phyloP scores from a whole-genome alignment of 2,888 invertebrate species.

The Pelosia muscerda region DNA sequence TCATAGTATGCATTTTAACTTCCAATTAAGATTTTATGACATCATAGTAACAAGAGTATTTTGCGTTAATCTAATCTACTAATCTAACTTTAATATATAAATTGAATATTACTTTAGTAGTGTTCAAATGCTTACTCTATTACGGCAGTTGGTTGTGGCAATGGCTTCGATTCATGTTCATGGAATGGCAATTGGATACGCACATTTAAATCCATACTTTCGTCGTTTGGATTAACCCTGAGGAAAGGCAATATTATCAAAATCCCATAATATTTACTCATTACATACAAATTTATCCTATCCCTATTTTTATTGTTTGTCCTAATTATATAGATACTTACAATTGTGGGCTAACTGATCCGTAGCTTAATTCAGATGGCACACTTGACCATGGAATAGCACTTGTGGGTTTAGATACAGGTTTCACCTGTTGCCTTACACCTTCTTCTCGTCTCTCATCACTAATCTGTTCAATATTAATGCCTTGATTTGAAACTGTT shows the following conservation, averaged over 20 bases:
- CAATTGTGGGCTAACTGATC: not conserved
- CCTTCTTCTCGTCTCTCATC: not conserved
- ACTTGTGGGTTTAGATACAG: not conserved
- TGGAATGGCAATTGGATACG: not conserved
- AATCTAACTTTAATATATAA: slow-evolving; percentile 21
- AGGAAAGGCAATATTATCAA: not conserved
- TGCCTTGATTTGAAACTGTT: not conserved
- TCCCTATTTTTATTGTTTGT: too few species aligned
- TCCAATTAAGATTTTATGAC: not conserved
- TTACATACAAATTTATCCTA: not conserved
- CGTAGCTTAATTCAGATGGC: not conserved
- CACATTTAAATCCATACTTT: not conserved
- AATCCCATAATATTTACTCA: not conserved
- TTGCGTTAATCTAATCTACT: not conserved
- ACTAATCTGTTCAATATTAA: not conserved
- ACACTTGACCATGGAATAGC: slow-evolving; percentile 6
- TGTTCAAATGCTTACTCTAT: slow-evolving; percentile 7
- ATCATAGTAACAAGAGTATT: not conserved
- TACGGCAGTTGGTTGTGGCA: not conserved
- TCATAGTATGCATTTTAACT: too few species aligned
- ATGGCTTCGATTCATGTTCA: not conserved
- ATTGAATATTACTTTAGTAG: not conserved
- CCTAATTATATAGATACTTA: not conserved
- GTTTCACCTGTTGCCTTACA: not conserved
- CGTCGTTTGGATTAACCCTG: not conserved